phyloP scores from a whole-genome alignment of 2,797 vertebrate species.

The Chelon labrosus region DNA sequence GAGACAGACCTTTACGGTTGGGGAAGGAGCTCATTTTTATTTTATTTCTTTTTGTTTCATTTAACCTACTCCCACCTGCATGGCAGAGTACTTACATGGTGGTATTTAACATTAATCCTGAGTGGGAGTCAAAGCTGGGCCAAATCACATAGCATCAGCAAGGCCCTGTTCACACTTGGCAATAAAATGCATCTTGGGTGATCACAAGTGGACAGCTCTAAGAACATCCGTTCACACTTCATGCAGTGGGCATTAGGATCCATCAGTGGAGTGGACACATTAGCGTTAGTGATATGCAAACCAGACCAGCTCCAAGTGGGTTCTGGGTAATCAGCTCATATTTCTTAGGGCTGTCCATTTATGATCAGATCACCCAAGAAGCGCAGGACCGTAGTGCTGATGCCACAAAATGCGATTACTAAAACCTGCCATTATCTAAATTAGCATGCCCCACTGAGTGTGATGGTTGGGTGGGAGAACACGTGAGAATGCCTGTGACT shows the following conservation, averaged over 20 bases:
- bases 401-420: background rate
- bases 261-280: too few species aligned
- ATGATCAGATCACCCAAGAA: too few species aligned
- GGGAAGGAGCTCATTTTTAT: constrained; percentile 19
- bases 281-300: too few species aligned
- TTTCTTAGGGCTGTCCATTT: too few species aligned
- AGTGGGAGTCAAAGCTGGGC: constrained; percentile 51
- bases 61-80: constrained; percentile 56
- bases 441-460: background rate
- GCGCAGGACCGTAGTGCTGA: background rate
- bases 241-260: too few species aligned
- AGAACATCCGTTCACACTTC: too few species aligned
- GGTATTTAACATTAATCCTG: constrained; percentile 40
- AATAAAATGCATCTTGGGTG: too few species aligned
- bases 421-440: background rate
- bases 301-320: too few species aligned
- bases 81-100: constrained; percentile 41
- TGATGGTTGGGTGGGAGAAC: background rate
- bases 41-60: constrained; percentile 39
- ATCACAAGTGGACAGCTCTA: too few species aligned
- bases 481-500: constrained; percentile 24
- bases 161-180: too few species aligned
- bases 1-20: constrained; percentile 39
- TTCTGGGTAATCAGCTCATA: too few species aligned
- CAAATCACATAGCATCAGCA: constrained; percentile 17